Conservation (phyloP, 1,140 invertebrate genomes). For the Aphelinus certus region DNA sequence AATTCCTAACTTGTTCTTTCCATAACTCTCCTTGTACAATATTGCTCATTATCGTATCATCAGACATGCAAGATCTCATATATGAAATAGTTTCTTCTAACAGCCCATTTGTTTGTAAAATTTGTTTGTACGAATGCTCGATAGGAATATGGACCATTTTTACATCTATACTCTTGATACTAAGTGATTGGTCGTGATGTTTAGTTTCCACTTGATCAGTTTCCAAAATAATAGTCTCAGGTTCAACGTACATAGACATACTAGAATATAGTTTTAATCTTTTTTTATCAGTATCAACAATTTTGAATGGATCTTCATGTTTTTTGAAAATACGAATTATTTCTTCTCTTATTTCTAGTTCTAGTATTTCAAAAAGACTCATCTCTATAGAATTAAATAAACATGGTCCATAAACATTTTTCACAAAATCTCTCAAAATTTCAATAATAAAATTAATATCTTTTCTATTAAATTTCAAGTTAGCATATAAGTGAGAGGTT, state of each 20-base stretch:
- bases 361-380: background rate
- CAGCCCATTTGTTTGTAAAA: background rate
- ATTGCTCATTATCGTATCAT: background rate
- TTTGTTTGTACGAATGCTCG: background rate
- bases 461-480: background rate
- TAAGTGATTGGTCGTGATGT: background rate
- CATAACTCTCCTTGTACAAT: slow-evolving; percentile 6
- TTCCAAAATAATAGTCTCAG: background rate
- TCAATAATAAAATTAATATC: background rate
- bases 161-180: background rate
- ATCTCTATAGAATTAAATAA: background rate
- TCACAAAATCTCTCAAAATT: background rate
- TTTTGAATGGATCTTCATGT: background rate
- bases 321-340: background rate
- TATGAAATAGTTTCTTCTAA: background rate
- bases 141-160: background rate
- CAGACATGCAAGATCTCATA: background rate
- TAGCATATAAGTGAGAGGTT: background rate
- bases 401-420: slow-evolving; percentile 5
- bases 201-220: background rate
- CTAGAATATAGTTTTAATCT: slow-evolving; percentile 3
- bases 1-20: background rate
- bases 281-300: background rate
- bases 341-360: background rate
- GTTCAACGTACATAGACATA: background rate